These are phyloP conservation scores for Poeciliopsis prolifica DNA, from an alignment of 2,113 vertebrate genomes.

Conservation along the genomic window DNA sequence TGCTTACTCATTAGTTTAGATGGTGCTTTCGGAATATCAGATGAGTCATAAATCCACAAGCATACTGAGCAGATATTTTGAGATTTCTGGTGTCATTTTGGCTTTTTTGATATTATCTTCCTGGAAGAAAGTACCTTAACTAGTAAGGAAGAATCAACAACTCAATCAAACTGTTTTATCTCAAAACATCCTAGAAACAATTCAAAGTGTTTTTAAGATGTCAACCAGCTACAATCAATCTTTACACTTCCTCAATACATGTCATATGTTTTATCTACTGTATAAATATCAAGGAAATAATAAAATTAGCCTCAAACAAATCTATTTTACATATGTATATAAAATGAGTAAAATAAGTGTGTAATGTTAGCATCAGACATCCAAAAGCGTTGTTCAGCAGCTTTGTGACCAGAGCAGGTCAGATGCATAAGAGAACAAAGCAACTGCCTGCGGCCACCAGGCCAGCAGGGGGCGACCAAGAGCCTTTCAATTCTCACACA, in stretches of 20 bases:
- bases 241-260: not conserved
- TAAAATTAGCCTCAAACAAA: not conserved
- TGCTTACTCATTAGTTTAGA: constrained; percentile 7
- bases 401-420: not conserved
- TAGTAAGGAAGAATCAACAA: constrained; percentile 8
- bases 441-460: too few relatives aligned
- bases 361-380: too few relatives aligned
- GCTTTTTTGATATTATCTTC: constrained; percentile 11
- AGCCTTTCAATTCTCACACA: too few relatives aligned
- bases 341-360: too few relatives aligned
- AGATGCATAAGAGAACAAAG: too few relatives aligned
- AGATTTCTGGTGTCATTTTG: constrained; percentile 11
- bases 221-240: not conserved
- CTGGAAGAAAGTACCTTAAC: constrained; percentile 13
- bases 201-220: not conserved
- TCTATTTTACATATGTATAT: too few relatives aligned
- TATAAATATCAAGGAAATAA: not conserved
- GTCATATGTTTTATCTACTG: not conserved
- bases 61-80: constrained; percentile 9
- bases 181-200: not conserved
- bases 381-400: not conserved
- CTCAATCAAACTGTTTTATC: not conserved
- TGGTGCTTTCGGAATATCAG: not conserved
- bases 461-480: too few relatives aligned
- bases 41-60: constrained; percentile 17